These are phyloP conservation scores for Leptatherina wallacei DNA, from an alignment of 2,797 vertebrate species.

Conservation along the genomic window DNA sequence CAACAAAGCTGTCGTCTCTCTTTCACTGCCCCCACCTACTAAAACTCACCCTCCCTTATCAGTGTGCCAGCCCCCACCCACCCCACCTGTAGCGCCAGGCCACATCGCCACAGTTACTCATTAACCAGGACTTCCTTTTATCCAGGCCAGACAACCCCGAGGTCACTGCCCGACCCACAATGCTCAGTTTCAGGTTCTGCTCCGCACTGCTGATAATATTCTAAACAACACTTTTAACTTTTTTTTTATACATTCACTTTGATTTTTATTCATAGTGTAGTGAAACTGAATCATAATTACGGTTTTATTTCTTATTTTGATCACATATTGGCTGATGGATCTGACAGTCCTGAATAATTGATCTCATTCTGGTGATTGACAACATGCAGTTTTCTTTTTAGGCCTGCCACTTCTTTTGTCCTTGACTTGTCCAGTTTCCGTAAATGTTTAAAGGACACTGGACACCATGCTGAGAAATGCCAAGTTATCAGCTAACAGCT, in stretches of 20 bases:
- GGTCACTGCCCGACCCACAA: constrained; percentile 72
- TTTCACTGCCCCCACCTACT: constrained; percentile 33
- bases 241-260: not conserved
- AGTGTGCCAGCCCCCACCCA: constrained; percentile 65
- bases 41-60: constrained; percentile 67
- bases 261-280: not conserved
- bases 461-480: too few relatives aligned
- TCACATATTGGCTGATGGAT: not conserved
- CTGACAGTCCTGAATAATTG: constrained; percentile 1
- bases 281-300: too few relatives aligned
- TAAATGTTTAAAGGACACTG: too few relatives aligned
- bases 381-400: not conserved
- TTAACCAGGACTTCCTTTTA: constrained; percentile 88
- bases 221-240: not conserved
- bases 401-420: too few relatives aligned
- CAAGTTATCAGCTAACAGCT: too few relatives aligned
- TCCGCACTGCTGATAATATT: not conserved
- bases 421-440: too few relatives aligned
- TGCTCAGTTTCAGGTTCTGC: constrained; percentile 34
- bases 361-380: constrained; percentile 6
- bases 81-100: constrained; percentile 82
- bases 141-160: constrained; percentile 76
- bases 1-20: constrained; percentile 34
- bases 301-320: not conserved
- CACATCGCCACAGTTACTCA: constrained; percentile 77